These are phyloP conservation scores for Patiria miniata DNA, from an alignment of 35 echinoderm and acorn worm genomes.

Conservation along the genomic window DNA sequence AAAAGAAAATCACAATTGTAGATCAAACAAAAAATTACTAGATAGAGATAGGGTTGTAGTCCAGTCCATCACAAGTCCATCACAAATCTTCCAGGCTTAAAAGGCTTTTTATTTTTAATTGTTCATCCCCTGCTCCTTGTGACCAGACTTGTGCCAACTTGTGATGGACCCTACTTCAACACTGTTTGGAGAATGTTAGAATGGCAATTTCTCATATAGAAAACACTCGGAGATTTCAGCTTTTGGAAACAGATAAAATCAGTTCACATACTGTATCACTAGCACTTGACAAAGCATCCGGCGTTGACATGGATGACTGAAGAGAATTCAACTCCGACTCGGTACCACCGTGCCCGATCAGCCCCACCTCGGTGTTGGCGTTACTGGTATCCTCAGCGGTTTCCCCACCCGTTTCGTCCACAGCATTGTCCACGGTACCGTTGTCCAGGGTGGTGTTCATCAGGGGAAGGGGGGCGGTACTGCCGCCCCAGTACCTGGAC, in stretches of 20 bases:
- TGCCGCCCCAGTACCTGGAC: neutral
- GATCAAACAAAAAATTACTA: no score
- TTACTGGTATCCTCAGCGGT: neutral
- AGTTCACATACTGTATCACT: constrained; percentile 83
- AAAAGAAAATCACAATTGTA: constrained; percentile 29
- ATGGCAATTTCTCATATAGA: neutral
- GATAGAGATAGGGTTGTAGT: no score
- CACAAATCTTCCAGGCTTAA: no score
- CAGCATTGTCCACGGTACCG: neutral
- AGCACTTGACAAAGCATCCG: constrained; percentile 77
- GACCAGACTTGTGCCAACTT: no score
- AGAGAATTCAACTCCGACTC: constrained; percentile 56
- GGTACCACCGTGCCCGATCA: neutral
- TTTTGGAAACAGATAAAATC: neutral
- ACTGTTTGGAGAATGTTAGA: neutral
- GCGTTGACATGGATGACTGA: constrained; percentile 68
- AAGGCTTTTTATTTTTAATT: no score
- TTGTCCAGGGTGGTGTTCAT: neutral
- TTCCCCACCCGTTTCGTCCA: neutral
- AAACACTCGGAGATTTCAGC: neutral
- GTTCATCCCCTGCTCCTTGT: no score
- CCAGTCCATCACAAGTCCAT: no score
- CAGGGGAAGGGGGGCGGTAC: neutral
- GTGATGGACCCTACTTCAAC: no score
- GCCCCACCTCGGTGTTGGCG: neutral